A percentile compares a stretch with the other conserved stretches of the same genome.
Conservation (phyloP, 2,888 invertebrate genomes). For the Agrochola macilenta region DNA sequence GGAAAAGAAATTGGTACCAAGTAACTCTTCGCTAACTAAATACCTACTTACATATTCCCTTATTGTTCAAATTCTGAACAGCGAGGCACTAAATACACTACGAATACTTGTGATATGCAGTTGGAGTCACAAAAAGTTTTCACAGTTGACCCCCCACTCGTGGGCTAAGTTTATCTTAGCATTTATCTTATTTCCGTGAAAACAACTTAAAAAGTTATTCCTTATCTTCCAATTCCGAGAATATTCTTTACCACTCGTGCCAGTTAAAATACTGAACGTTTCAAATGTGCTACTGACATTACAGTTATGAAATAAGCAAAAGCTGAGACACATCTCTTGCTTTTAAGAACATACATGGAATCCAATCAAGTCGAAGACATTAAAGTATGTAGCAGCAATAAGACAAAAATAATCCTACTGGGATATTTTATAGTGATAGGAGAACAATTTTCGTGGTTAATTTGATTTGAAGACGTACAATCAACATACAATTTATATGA, state of each 20-base stretch:
- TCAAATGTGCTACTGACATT: slow-evolving; percentile 46
- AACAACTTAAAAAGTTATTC: slow-evolving; percentile 78
- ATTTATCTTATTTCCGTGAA: slow-evolving; percentile 87
- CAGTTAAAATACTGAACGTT: slow-evolving; percentile 61
- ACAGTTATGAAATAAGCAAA: slow-evolving; percentile 44
- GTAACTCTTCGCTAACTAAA: slow-evolving; percentile 46
- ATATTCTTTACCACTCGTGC: slow-evolving; percentile 70
- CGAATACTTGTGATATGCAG: slow-evolving; percentile 61
- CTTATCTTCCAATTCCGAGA: slow-evolving; percentile 82
- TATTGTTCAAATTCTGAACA: slow-evolving; percentile 27
- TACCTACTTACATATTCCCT: slow-evolving; percentile 25
- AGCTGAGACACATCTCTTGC: slow-evolving; percentile 3
- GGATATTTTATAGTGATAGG: slow-evolving; percentile 21
- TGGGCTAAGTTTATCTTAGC: slow-evolving; percentile 79
- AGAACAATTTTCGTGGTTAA: slow-evolving; percentile 30
- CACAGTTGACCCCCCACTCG: slow-evolving; percentile 74
- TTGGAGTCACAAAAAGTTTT: slow-evolving; percentile 73
- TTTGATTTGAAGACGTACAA: slow-evolving; percentile 50
- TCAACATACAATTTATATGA: slow-evolving; percentile 44
- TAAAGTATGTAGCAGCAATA: slow-evolving; percentile 26
- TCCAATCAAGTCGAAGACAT: slow-evolving; percentile 20
- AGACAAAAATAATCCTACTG: slow-evolving; percentile 25
- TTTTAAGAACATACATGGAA: slow-evolving; percentile 16
- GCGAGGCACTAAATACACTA: slow-evolving; percentile 22
- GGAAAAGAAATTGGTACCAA: slow-evolving; percentile 67